These are phyloP conservation scores for Zaprionus obscuricornis DNA, from an alignment of 2,888 invertebrate genomes.

Conservation along the genomic window DNA sequence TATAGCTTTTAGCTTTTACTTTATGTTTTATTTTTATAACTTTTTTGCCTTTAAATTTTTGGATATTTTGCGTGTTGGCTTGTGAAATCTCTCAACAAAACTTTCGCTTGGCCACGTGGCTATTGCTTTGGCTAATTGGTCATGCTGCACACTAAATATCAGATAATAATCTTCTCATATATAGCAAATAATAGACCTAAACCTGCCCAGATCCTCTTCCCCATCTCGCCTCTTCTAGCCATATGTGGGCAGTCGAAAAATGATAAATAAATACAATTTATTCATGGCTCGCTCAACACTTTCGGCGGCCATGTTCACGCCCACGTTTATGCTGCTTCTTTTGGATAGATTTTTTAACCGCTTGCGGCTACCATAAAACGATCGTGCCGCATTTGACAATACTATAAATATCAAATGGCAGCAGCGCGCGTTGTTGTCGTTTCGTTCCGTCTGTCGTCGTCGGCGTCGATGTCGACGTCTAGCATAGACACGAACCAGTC, in stretches of 20 bases:
- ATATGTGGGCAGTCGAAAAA: slow-evolving; percentile 57
- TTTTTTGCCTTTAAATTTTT: too few species aligned
- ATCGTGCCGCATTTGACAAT: slow-evolving; percentile 51
- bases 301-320: slow-evolving; percentile 68
- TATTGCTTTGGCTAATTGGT: slow-evolving; percentile 56
- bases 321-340: slow-evolving; percentile 46
- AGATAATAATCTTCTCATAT: slow-evolving; percentile 62
- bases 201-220: too few species aligned
- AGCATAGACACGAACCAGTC: slow-evolving; percentile 49
- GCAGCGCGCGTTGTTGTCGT: too few species aligned
- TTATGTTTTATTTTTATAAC: slow-evolving; percentile 10
- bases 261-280: slow-evolving; percentile 72
- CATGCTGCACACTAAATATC: slow-evolving; percentile 66
- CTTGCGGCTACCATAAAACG: slow-evolving; percentile 48
- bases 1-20: neutral
- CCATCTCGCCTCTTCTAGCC: neutral
- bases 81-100: slow-evolving; percentile 1
- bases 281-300: slow-evolving; percentile 68
- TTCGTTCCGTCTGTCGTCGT: too few species aligned
- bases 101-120: slow-evolving; percentile 50
- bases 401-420: slow-evolving; percentile 60
- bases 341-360: slow-evolving; percentile 29
- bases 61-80: slow-evolving; percentile 41
- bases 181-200: slow-evolving; percentile 30
- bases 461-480: too few species aligned